Percentiles rank a stretch among this genome's conserved stretches.
These are phyloP conservation scores for Hypotaenidia philippensis DNA, from an alignment of 2,797 vertebrate genomes.

Conservation along the genomic window DNA sequence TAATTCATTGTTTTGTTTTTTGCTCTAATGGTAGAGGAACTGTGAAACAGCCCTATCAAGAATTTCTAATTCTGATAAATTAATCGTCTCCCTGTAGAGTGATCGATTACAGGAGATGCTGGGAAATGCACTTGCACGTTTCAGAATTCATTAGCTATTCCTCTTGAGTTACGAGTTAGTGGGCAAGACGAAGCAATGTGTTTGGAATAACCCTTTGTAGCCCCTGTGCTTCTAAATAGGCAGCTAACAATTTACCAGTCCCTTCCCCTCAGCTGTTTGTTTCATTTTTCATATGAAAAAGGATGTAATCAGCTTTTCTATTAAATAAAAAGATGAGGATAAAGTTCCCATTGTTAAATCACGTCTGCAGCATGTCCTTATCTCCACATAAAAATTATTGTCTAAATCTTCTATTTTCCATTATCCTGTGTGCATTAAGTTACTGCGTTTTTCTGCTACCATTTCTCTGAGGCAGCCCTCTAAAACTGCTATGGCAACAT, in stretches of 20 bases:
- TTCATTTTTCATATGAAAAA: slow-evolving; percentile 22
- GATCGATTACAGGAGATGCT: background rate
- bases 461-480: background rate
- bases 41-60: slow-evolving; percentile 4
- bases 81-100: slow-evolving; percentile 5
- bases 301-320: slow-evolving; percentile 9
- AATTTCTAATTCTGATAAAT: slow-evolving; percentile 66
- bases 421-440: background rate
- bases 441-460: background rate
- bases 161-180: background rate
- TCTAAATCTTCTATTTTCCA: background rate
- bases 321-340: slow-evolving; percentile 2
- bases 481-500: background rate
- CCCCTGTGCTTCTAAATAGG: background rate
- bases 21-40: background rate
- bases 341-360: background rate
- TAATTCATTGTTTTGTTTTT: slow-evolving; percentile 6
- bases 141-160: slow-evolving; percentile 60
- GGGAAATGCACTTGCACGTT: rapidly evolving
- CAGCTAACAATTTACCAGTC: background rate
- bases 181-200: background rate
- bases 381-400: background rate
- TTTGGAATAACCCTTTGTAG: background rate
- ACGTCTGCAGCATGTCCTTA: background rate
- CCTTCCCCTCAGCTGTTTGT: background rate